Conservation (phyloP, 1,140 invertebrate genomes). For the Coptotermes formosanus region DNA sequence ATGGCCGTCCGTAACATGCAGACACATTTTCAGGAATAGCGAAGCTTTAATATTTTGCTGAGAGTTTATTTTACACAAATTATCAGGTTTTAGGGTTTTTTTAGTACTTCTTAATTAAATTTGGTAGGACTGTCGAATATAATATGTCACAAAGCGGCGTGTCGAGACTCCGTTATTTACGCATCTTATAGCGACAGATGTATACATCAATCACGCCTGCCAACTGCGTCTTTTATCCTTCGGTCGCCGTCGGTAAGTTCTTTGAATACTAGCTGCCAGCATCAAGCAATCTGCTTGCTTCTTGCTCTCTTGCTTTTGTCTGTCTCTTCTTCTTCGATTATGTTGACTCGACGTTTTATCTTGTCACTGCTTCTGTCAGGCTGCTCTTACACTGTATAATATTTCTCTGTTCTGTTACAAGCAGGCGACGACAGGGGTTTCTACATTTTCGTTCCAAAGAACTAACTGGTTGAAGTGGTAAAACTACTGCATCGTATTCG, state of each 20-base stretch:
- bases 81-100: background rate
- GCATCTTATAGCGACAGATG: background rate
- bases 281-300: background rate
- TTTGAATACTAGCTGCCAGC: background rate
- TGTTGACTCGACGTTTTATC: background rate
- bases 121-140: conserved; percentile 12
- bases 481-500: no score
- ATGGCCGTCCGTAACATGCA: background rate
- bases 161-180: background rate
- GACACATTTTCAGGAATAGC: background rate
- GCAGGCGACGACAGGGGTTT: no score
- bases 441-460: no score
- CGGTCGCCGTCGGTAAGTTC: background rate
- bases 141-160: background rate
- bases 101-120: background rate
- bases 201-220: conserved; percentile 14
- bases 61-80: background rate
- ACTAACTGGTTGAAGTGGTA: no score
- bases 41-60: background rate
- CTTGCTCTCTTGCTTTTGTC: background rate
- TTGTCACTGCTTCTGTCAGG: conserved; percentile 3
- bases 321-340: background rate
- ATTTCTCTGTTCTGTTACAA: background rate
- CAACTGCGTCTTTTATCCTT: background rate
- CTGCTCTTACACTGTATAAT: conserved; percentile 6